Evolutionary conservation across 92 coral and sea anemone species (phyloP).

Genomic region (Zoanthus solanderi): DNA sequence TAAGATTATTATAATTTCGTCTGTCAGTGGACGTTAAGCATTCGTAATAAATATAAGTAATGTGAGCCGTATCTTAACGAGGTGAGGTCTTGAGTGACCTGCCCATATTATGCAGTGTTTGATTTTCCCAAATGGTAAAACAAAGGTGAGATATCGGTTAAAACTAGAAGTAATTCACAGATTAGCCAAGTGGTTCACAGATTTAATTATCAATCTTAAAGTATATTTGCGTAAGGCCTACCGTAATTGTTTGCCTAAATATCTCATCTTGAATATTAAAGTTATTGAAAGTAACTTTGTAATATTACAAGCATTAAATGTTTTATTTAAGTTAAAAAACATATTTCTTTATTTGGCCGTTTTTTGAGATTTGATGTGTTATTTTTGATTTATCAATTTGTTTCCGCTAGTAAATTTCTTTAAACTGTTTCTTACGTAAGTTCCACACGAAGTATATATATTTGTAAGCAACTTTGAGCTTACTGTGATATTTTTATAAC

Average conservation of each 20-base stretch:
- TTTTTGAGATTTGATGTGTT: neutral
- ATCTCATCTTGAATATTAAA: too few species aligned
- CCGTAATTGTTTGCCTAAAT: too few species aligned
- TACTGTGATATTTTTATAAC: neutral
- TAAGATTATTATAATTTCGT: constrained; percentile 41
- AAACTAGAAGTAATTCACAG: neutral
- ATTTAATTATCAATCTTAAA: neutral
- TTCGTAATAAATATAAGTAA: neutral
- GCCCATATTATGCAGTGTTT: neutral
- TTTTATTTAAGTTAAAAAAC: too few species aligned
- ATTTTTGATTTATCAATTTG: neutral
- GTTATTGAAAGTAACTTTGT: too few species aligned
- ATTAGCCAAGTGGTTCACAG: neutral
- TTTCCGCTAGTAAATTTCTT: neutral
- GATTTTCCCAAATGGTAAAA: neutral
- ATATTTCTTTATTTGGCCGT: too few species aligned
- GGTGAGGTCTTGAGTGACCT: neutral
- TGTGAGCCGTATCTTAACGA: neutral
- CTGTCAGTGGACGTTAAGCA: constrained; percentile 37
- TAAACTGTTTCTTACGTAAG: neutral
- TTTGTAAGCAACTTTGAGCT: neutral
- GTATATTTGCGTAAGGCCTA: too few species aligned
- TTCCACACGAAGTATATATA: neutral
- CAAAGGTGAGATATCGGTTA: neutral
- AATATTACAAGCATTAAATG: too few species aligned